These are phyloP conservation scores for Diloba caeruleocephala DNA, from an alignment of 2,888 invertebrate genomes.

Conservation along the genomic window DNA sequence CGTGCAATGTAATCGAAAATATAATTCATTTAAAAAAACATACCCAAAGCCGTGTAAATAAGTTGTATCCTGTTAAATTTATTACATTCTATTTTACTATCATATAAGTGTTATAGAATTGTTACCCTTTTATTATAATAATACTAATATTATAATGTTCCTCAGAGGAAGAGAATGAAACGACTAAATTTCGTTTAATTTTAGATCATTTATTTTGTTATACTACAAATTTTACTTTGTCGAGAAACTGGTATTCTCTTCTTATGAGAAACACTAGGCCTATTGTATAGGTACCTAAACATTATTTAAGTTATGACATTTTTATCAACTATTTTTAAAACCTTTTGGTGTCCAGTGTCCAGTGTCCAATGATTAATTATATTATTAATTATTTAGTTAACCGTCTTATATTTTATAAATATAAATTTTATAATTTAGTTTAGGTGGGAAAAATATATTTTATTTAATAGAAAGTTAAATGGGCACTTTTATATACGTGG, in stretches of 20 bases:
- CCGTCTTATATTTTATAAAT: slow-evolving; percentile 23
- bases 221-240: slow-evolving; percentile 28
- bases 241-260: slow-evolving; percentile 60
- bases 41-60: slow-evolving; percentile 79
- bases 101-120: slow-evolving; percentile 86
- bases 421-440: slow-evolving; percentile 37
- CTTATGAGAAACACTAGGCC: slow-evolving; percentile 75
- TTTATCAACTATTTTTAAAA: slow-evolving; percentile 37
- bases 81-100: slow-evolving; percentile 89
- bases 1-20: slow-evolving; percentile 45
- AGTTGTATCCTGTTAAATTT: slow-evolving; percentile 88
- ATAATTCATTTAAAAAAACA: slow-evolving; percentile 49
- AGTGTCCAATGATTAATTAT: slow-evolving; percentile 25
- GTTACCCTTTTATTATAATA: slow-evolving; percentile 82
- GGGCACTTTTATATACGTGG: slow-evolving; percentile 56
- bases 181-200: slow-evolving; percentile 18
- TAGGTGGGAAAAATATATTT: slow-evolving; percentile 41
- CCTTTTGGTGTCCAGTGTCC: slow-evolving; percentile 42
- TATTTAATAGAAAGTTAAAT: slow-evolving; percentile 43
- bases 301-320: slow-evolving; percentile 67
- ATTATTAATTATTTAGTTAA: slow-evolving; percentile 18
- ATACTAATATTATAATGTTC: slow-evolving; percentile 70
- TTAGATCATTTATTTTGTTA: slow-evolving; percentile 34
- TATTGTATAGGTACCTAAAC: slow-evolving; percentile 72
- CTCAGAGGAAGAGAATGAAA: slow-evolving; percentile 68